Base-by-base conservation (phyloP, 1,140 invertebrate species). In the Sitophilus oryzae region DNA sequence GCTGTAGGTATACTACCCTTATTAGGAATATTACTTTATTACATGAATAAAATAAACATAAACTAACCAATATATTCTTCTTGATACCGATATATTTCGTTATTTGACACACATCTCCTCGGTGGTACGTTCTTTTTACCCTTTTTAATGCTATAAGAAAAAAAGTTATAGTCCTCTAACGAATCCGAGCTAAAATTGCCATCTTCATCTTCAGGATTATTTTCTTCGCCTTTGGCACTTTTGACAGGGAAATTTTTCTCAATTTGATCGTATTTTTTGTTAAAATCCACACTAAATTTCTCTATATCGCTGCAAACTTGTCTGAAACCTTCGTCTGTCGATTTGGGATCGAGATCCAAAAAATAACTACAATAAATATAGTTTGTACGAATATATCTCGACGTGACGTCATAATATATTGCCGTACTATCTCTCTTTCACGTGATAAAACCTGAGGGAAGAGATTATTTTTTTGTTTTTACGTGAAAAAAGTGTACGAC, bases 111-210 rank as follows among this genome's bases (percentile, higher is more conserved):
- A 48, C 83, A 83, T 41, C 85, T 68, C 45, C 83, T 74, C 0
- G 84, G 76, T 15, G 75, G 69, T 56, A 76, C 72, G 62, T 76
- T 60, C 51, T 63, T 70, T 62, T 75, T 78, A 37, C 69, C 70
- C 61, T 79, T 77, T 56, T 77, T 79, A 47, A 72, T 76, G 23
- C 75, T 75, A n/a, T 76, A 66, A 57, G 77, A 76, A 60, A 75
- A 77, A 11, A 81, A 70, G 59, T 78, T 79, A 60, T 83, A 84
- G 45, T 84, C 82, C 70, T 87, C 85, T 16, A 87, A 69, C 1
- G 84, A 86, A 73, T 88, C 85, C 10, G 85, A 86, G 47, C 84
- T 86, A 51, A 86, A 86, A 63, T 84, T 85, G 0, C 79, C 82
- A 45, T 84, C 78, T 5, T 81, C 79, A 74, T 77, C 52, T 16